Base-by-base conservation (phyloP, 2,113 vertebrate species). In the Halcyon senegalensis region DNA sequence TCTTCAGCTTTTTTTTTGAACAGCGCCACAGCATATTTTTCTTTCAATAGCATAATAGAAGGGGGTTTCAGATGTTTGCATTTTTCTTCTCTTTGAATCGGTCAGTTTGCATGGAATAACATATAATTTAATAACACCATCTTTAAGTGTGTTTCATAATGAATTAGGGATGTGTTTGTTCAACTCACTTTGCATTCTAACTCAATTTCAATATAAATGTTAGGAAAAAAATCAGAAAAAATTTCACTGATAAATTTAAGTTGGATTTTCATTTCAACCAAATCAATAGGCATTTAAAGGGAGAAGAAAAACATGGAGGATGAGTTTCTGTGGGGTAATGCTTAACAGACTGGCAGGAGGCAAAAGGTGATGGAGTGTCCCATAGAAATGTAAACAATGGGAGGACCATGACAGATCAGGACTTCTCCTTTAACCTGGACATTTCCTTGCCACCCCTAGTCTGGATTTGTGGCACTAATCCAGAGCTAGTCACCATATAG, bases 71-170 rank as follows among this genome's bases (percentile, higher is more conserved):
- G 63, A 90, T 93, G 72, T 90, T 93, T 94, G 86, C 64, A 1
- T 89, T 86, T 96, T 95, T 94, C 73, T 84, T 94, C 50, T 37
- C 17, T 96, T 84, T 89, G 46, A 91, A 89, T 87, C 0, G 10
- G 30, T 75, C 80, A 78, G 51, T 95, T 96, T 96, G 18, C 60
- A 66, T 20, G 27, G 58, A 91, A 82, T 78, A 94, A 92, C 68
- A 43, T 86, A 50, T 75, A 89, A 95, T 94, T 95, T 82, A 93
- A 89, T 87, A 90, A 90, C 89, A 75, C 28, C 83, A 53, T 84
- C 72, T 81, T 68, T 60, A 66, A 93, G 24, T 16, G 27, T n/a
- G 51, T 27, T 90, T 90, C 48, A 14, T 75, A 64, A 87, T 96
- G 76, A 72, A 82, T 82, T 72, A 44, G 56, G 35, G 15, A 81